phyloP scores from a whole-genome alignment of 2,113 vertebrate genomes.

The Ceyx melanurus region DNA sequence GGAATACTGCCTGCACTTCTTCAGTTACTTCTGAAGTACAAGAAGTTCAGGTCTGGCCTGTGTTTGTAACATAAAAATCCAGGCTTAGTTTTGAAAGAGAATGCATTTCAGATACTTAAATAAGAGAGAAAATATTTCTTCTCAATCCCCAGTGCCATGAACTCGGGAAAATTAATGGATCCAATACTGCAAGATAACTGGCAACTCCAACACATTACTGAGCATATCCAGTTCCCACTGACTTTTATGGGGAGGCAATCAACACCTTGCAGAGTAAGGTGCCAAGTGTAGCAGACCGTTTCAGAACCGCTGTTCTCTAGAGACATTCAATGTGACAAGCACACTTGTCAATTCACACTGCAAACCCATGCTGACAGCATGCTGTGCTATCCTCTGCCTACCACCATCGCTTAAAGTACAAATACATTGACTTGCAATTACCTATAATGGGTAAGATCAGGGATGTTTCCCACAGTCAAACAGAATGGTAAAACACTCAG shows the following conservation, averaged over 20 bases:
- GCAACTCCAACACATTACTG: neutral
- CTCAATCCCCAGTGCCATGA: neutral
- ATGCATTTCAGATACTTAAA: neutral
- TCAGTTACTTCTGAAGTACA: constrained; percentile 4
- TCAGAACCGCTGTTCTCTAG: constrained; percentile 33
- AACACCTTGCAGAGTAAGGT: constrained; percentile 33
- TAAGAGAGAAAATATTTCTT: neutral
- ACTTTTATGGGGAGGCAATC: neutral
- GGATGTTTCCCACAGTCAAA: neutral
- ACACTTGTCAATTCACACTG: constrained; percentile 28
- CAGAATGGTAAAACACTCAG: neutral
- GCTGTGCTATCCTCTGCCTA: neutral
- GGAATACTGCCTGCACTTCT: constrained; percentile 39
- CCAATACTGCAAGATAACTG: neutral
- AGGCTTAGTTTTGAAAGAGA: neutral
- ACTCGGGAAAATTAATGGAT: neutral
- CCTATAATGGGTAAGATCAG: neutral
- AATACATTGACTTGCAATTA: neutral
- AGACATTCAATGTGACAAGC: neutral
- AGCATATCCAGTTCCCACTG: constrained; percentile 38
- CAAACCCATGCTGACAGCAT: constrained; percentile 18
- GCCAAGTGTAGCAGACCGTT: constrained; percentile 31
- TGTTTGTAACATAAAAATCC: neutral
- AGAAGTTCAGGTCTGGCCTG: constrained; percentile 17
- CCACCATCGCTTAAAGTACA: neutral